phyloP scores from a whole-genome alignment of 2,113 vertebrate species.

The Siniperca chuatsi region DNA sequence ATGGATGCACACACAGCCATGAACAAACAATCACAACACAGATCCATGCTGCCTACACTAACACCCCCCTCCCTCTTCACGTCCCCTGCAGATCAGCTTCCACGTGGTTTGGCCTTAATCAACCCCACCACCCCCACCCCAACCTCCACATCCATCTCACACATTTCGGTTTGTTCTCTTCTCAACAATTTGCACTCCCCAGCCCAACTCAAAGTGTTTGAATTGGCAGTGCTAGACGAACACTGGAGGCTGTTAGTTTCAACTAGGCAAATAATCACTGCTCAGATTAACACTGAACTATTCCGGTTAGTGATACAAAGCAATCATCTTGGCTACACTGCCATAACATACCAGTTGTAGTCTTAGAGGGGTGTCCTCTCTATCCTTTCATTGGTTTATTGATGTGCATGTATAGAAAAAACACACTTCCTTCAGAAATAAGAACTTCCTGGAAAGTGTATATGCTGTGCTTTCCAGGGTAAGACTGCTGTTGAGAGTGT shows the following conservation, averaged over 20 bases:
- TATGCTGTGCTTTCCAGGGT: slow-evolving; percentile 52
- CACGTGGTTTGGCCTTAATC: slow-evolving; percentile 71
- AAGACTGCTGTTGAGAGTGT: slow-evolving; percentile 41
- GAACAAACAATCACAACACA: slow-evolving; percentile 75
- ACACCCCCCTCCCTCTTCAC: slow-evolving; percentile 64
- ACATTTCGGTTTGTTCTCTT: slow-evolving; percentile 61
- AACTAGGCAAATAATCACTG: slow-evolving; percentile 55
- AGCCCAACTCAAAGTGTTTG: slow-evolving; percentile 51
- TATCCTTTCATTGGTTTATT: slow-evolving; percentile 16
- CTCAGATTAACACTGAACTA: slow-evolving; percentile 48
- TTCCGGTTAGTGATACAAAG: slow-evolving; percentile 32
- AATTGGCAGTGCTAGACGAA: slow-evolving; percentile 21
- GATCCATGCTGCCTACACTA: slow-evolving; percentile 64
- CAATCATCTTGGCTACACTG: slow-evolving; percentile 22
- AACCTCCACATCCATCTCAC: slow-evolving; percentile 36
- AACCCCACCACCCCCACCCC: slow-evolving; percentile 26
- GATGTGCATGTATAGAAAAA: slow-evolving; percentile 7
- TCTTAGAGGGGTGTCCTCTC: not conserved
- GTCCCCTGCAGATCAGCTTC: slow-evolving; percentile 69
- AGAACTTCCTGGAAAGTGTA: slow-evolving; percentile 64
- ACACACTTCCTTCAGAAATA: slow-evolving; percentile 23
- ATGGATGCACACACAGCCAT: slow-evolving; percentile 48
- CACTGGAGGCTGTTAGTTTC: slow-evolving; percentile 25
- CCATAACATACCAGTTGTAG: slow-evolving; percentile 6
- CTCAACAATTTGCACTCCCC: slow-evolving; percentile 45